Conservation (phyloP, 2,113 vertebrate genomes). For the Psilopsiagon aurifrons region DNA sequence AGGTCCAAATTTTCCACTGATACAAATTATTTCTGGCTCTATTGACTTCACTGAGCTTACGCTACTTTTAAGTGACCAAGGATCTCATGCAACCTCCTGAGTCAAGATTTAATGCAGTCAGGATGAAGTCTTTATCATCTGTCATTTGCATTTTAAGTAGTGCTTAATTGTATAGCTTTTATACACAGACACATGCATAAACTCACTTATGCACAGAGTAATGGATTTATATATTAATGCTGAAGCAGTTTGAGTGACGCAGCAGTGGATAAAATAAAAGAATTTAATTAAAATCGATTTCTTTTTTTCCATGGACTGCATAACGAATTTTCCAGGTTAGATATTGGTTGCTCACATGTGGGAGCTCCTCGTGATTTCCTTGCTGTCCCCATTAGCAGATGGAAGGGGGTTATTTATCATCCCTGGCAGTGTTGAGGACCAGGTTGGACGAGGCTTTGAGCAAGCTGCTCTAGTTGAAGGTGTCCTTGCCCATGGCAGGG, state of each 20-base stretch:
- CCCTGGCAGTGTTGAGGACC: background rate
- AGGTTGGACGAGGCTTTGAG: background rate
- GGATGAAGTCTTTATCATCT: conserved; percentile 8
- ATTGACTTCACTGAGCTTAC: background rate
- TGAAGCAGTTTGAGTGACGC: conserved; percentile 27
- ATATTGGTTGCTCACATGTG: background rate
- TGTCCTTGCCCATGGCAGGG: background rate
- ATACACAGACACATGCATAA: background rate
- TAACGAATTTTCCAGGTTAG: background rate
- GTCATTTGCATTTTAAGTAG: conserved; percentile 53
- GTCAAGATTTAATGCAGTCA: background rate
- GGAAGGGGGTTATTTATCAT: background rate
- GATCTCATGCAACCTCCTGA: background rate
- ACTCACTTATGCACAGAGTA: conserved; percentile 27
- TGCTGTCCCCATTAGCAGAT: background rate
- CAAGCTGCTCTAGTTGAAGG: background rate
- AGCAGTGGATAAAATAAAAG: conserved; percentile 43
- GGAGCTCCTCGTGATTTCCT: background rate
- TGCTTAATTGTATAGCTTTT: conserved; percentile 3
- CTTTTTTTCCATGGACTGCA: conserved; percentile 20
- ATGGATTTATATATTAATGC: conserved; percentile 17
- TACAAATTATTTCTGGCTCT: background rate
- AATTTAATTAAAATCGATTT: conserved; percentile 58
- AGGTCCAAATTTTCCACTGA: conserved; percentile 6
- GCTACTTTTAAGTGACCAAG: background rate